Base-by-base conservation (phyloP, 1,140 invertebrate genomes). In the Temnothorax nylanderi region DNA sequence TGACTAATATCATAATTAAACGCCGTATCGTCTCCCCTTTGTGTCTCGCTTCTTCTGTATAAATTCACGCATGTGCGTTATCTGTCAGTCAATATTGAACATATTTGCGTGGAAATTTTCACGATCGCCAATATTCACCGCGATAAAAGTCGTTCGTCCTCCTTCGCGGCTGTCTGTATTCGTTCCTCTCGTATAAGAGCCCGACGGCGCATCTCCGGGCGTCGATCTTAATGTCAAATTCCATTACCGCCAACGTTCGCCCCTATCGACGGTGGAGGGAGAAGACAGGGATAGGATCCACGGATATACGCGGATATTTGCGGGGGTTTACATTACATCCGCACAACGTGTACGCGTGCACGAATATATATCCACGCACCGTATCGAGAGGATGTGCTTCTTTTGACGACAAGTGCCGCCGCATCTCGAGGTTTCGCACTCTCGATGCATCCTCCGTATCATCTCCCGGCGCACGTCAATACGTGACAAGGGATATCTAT, bases 211-310 rank as follows among this genome's bases (percentile, higher is more conserved):
- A 62, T 58, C 88, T 82, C 62, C 74, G 78, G 78, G 49, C 77
- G 88, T 92, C 90, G 90, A 91, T 92, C 87, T 87, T 92, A 92
- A 92, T 92, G 90, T 91, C 89, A 92, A 91, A 91, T 91, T 92
- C 91, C 87, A 92, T 92, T 92, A 92, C 91, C 87, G 26, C 81
- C 26, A 26, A 32, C 81, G 3, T 41, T 58, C 32, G 41, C 16
- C 26, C 16, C 26, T 64, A 64, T 44, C 47, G 34, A 13, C 60
- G 37, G 8, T 26, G 26, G 26, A 26, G 0, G 44, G 18, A 18
- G 0, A 16, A 2, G 54, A n/a, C 18, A 16, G 18, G 51, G 51
- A n/a, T 62, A 67, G 6, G 3, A 13, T 76, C 16, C 37, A 32
- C 18, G 62, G 62, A 41, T 37, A n/a, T 54, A 26, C 47, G 47